Evolutionary conservation across 1,140 invertebrate species (phyloP).

Genomic region (Xylocopa sonorina): DNA sequence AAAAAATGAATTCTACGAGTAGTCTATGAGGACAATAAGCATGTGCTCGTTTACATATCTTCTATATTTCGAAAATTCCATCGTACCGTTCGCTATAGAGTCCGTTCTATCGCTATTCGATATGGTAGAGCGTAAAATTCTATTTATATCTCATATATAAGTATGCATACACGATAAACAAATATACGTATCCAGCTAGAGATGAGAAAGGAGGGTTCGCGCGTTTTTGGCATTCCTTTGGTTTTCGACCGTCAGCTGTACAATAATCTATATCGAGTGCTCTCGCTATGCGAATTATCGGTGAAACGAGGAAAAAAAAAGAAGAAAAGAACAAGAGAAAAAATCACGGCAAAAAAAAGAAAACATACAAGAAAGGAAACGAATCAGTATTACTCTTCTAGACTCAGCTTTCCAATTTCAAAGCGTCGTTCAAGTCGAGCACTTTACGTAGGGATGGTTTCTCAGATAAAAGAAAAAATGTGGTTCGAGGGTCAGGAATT

Average conservation of each 20-base stretch:
- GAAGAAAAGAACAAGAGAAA: not conserved
- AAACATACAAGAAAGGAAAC: not conserved
- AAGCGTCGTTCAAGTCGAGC: slow-evolving; percentile 27
- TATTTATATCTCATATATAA: slow-evolving; percentile 19
- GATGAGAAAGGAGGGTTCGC: not conserved
- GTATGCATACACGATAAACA: not conserved
- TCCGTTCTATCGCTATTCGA: slow-evolving; percentile 26
- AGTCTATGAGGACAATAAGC: slow-evolving; percentile 74
- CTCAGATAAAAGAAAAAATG: slow-evolving; percentile 51
- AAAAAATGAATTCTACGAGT: no score
- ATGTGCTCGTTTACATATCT: slow-evolving; percentile 64
- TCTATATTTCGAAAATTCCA: slow-evolving; percentile 51
- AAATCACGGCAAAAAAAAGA: not conserved
- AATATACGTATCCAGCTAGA: not conserved
- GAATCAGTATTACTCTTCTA: slow-evolving; percentile 10
- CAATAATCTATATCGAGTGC: slow-evolving; percentile 4
- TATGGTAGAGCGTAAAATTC: slow-evolving; percentile 33
- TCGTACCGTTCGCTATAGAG: slow-evolving; percentile 22
- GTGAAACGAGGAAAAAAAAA: not conserved
- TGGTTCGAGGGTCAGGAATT: slow-evolving; percentile 74
- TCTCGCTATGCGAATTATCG: not conserved
- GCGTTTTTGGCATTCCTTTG: slow-evolving; percentile 56
- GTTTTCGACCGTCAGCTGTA: not conserved
- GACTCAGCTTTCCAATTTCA: not conserved
- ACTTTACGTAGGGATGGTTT: not conserved